Evolutionary conservation across 2,113 vertebrate genomes (phyloP).

Genomic region (Budorcas taxicolor): DNA sequence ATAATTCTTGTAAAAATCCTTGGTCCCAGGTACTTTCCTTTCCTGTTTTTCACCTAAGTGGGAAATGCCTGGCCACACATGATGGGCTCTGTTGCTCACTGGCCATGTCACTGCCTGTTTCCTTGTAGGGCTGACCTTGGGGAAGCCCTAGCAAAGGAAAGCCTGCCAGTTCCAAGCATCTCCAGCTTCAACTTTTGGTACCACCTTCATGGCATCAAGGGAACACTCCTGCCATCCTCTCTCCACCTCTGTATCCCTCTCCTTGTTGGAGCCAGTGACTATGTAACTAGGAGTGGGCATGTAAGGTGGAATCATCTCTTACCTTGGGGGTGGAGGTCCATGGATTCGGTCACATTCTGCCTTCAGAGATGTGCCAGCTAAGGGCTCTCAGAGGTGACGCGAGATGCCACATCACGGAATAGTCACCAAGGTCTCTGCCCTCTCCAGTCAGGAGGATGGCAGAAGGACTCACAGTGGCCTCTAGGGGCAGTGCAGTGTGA

Average conservation of each 20-base stretch:
- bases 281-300: accelerated
- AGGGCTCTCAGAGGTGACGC: background rate
- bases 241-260: too few relatives aligned
- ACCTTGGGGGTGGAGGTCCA: background rate
- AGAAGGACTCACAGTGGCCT: background rate
- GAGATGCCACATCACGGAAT: background rate
- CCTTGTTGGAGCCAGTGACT: background rate
- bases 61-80: background rate
- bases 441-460: background rate
- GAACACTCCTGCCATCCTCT: background rate
- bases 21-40: background rate
- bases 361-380: background rate
- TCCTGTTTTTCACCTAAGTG: background rate
- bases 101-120: background rate
- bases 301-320: background rate
- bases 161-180: background rate
- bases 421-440: accelerated
- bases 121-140: background rate
- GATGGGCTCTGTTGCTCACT: background rate
- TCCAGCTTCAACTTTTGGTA: background rate
- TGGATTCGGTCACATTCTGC: background rate
- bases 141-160: background rate
- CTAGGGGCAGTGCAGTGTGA: too few relatives aligned
- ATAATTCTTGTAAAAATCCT: background rate
- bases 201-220: background rate